phyloP scores from a whole-genome alignment of 2,797 vertebrate species.

The Valencia hispanica region DNA sequence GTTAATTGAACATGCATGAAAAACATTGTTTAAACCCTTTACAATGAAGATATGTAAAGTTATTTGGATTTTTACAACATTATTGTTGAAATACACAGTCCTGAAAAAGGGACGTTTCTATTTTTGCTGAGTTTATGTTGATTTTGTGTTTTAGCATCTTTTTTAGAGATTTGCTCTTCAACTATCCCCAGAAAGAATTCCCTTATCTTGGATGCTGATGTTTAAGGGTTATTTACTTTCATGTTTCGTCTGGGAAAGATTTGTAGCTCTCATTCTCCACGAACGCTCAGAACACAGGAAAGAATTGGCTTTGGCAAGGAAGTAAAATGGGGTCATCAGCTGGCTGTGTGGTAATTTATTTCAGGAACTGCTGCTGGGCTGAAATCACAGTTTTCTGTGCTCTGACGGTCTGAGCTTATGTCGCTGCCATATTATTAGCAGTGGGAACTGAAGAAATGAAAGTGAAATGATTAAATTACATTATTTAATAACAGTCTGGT shows the following conservation, averaged over 20 bases:
- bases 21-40: no score
- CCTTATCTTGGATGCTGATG: conserved; percentile 19
- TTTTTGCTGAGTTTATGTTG: no score
- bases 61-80: no score
- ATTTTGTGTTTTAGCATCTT: conserved; percentile 6
- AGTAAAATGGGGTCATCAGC: conserved; percentile 45
- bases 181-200: conserved; percentile 9
- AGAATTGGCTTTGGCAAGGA: conserved; percentile 43
- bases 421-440: conserved; percentile 16
- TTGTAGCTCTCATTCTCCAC: conserved; percentile 48
- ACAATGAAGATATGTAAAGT: no score
- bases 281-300: conserved; percentile 26
- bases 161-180: not conserved
- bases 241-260: conserved; percentile 45
- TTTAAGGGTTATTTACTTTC: conserved; percentile 39
- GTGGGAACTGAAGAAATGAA: not conserved
- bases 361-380: conserved; percentile 34
- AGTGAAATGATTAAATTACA: not conserved
- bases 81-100: no score
- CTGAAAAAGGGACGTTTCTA: no score
- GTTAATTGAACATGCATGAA: no score
- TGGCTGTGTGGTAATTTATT: conserved; percentile 46
- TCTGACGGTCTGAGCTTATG: conserved; percentile 18
- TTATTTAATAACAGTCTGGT: not conserved
- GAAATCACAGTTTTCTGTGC: conserved; percentile 37